Evolutionary conservation across 2,113 vertebrate species (phyloP).

Genomic region (Myodes glareolus): DNA sequence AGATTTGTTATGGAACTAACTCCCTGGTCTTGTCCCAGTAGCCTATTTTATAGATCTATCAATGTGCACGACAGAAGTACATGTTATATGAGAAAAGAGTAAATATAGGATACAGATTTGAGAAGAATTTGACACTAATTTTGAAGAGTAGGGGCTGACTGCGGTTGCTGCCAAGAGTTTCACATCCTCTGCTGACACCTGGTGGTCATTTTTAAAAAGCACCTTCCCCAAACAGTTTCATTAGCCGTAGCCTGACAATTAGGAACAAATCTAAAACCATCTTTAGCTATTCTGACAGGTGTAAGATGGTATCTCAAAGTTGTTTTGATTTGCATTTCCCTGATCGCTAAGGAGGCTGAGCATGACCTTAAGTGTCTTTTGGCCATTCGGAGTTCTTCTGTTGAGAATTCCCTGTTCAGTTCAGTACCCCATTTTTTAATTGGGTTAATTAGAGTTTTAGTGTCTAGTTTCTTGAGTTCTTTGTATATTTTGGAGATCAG

Average conservation of each 20-base stretch:
- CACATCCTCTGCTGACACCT: conserved; percentile 50
- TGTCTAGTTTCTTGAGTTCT: too few relatives aligned
- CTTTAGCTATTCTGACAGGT: too few relatives aligned
- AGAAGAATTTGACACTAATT: conserved; percentile 34
- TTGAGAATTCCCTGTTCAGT: too few relatives aligned
- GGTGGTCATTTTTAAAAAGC: conserved; percentile 59
- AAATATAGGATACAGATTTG: not conserved
- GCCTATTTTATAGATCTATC: not conserved
- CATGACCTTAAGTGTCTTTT: too few relatives aligned
- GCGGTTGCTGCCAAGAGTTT: not conserved
- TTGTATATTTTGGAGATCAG: too few relatives aligned
- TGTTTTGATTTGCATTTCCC: too few relatives aligned
- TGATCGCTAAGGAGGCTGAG: too few relatives aligned
- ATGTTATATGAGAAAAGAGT: conserved; percentile 33
- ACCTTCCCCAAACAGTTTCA: conserved; percentile 17
- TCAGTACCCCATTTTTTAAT: too few relatives aligned
- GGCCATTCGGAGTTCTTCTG: too few relatives aligned
- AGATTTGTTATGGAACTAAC: not conserved
- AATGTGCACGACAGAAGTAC: not conserved
- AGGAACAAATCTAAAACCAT: conserved; percentile 23
- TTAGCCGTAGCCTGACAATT: not conserved
- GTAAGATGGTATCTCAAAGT: too few relatives aligned
- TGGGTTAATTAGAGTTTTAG: too few relatives aligned
- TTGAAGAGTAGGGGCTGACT: not conserved
- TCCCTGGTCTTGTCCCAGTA: rapidly evolving